Conservation (phyloP, 2,888 invertebrate species). For the Lasioglossum calceatum region DNA sequence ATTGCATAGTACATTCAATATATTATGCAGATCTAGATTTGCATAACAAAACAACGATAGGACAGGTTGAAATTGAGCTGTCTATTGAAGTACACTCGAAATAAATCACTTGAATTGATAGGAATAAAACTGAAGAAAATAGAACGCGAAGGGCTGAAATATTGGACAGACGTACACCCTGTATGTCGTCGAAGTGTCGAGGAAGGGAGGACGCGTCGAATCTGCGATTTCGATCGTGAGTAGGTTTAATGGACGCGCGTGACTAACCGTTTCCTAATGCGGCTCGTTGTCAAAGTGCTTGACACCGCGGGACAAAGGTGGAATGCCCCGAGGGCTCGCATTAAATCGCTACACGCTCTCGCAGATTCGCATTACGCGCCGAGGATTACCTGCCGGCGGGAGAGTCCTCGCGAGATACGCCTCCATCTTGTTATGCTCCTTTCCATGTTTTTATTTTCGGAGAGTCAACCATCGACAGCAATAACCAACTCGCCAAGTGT, state of each 20-base stretch:
- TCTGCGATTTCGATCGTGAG: constrained; percentile 67
- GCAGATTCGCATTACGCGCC: constrained; percentile 24
- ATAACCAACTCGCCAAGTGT: background rate
- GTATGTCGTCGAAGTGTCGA: background rate
- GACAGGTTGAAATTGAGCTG: background rate
- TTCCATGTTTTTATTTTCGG: background rate
- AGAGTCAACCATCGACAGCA: background rate
- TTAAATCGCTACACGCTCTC: constrained; percentile 15
- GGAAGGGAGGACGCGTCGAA: constrained; percentile 53
- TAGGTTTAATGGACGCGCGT: constrained; percentile 67
- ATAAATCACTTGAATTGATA: background rate
- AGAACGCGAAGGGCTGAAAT: background rate
- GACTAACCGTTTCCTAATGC: constrained; percentile 68
- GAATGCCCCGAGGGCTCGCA: constrained; percentile 11
- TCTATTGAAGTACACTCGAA: background rate
- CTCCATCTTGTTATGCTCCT: background rate
- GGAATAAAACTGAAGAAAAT: background rate
- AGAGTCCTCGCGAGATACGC: background rate
- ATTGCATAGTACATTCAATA: too few relatives aligned
- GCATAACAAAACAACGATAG: background rate
- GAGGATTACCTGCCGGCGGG: background rate
- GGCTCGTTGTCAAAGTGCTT: constrained; percentile 65
- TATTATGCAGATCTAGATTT: background rate
- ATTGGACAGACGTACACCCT: background rate
- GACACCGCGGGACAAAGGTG: constrained; percentile 42